Evolutionary conservation across 64 coral and sea anemone species (phyloP), one percentile per base, ranked within the genome.

Genomic region (Montipora capricornis): DNA sequence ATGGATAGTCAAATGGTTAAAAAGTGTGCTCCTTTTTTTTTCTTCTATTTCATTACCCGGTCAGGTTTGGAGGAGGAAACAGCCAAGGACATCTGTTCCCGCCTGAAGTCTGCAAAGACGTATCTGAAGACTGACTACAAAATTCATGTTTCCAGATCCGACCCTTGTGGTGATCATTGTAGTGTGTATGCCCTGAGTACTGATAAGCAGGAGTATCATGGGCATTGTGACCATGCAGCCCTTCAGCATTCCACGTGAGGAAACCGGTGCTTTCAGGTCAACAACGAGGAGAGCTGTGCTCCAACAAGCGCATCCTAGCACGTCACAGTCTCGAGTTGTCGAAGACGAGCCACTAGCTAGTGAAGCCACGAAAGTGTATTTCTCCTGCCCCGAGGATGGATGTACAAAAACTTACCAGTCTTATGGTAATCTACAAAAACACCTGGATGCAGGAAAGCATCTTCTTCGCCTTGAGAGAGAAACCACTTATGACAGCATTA

Each of bases 81-180:
- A 79, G 91, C 82, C n/a, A n/a, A 20, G 16, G 57, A 87, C 8
- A 24, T 24, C 22, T 24, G 22, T 24, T 24, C 22, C 22, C 22
- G 22, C 22, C 22, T 24, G 22, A 24, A 93, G 82, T 14, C 73
- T 4, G 80, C 49, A 58, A 93, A 93, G 46, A 47, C 7, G 20
- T 84, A 93, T 68, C 45, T 93, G 44, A 93, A 93, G 70, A 85
- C 91, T 7, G 82, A 93, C 49, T 78, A 73, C 61, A 93, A 93
- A 73, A 71, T 83, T 46, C 73, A 87, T 20, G 80, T 93, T 3
- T 93, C 81, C 12, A 75, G 26, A 51, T 81, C 73, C 11, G 77
- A 73, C 52, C 60, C 81, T 4, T 93, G 91, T 77, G 91, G 80
- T 61, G 91, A 93, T 44, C 91, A 93, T 55, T 87, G 91, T 50